Evolutionary conservation across 2,797 vertebrate species (phyloP), one percentile per base, ranked within the genome.

Genomic region (Ctenosaura bakeri): DNA sequence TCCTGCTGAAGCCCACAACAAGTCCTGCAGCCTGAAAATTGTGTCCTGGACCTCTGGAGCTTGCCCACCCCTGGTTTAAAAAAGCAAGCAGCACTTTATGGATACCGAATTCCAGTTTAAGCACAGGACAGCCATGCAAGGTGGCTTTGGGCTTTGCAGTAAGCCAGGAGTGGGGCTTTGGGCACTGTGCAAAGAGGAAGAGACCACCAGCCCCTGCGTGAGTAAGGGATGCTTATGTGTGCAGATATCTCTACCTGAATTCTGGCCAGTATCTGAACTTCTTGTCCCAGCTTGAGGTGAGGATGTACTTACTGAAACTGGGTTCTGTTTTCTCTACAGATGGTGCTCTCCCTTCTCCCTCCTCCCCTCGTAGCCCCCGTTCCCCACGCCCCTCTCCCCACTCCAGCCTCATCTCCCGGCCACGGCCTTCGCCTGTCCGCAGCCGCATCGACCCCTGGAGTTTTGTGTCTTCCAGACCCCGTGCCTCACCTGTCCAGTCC

Each of bases 391-490:
- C 88, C 1, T 96, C 98, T 66, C 98, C 98, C 8, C 98, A 98
- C 74, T 74, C 96, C 90, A 97, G 96, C 71, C 97, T 98, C 93
- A 97, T 98, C 85, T 97, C 98, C 7, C 96, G 98, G 6, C 98
- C 98, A 0, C 97, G 98, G 1, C 98, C 98, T 0, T 98, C 98
- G 2, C 97, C 98, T 4, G 95, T 98, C n/a, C 98, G 98, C 1
- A 97, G 95, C 77, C 98, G 98, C 91, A 98, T 99, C 2, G 98
- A 99, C 93, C 98, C 98, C 0, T 99, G 98, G 98, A 99, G 98
- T 96, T 99, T 98, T 42, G 97, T 98, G 89, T 98, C 98, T 0
- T 97, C 98, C 0, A 98, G 96, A 12, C 90, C 95, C 6, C 81
- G 89, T 13, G 86, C 87, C n/a, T 88, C 87, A 0, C 86, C 90